A percentile compares a stretch with the other conserved stretches of the same genome.
Evolutionary conservation across 2,888 invertebrate genomes (phyloP).

Genomic region (Hydraecia micacea): DNA sequence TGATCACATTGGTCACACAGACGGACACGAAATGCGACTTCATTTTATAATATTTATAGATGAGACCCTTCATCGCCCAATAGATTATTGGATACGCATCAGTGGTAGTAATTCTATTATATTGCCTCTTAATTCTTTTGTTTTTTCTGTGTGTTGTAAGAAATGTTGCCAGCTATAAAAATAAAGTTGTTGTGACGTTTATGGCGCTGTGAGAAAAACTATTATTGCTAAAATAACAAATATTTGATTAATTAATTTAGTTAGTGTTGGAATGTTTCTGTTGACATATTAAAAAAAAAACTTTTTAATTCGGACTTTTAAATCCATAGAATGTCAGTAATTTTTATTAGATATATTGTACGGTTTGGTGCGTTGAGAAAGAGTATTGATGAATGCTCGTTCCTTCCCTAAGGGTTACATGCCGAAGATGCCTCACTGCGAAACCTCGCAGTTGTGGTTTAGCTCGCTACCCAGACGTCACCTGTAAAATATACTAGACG

Average conservation of each 20-base stretch:
- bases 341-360: no score
- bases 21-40: not conserved
- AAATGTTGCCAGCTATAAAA: slow-evolving; percentile 13
- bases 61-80: slow-evolving; percentile 18
- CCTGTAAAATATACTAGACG: no score
- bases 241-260: no score
- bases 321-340: no score
- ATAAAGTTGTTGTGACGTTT: not conserved
- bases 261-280: not conserved
- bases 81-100: slow-evolving; percentile 36
- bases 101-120: slow-evolving; percentile 7
- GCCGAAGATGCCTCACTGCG: no score
- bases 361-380: not conserved
- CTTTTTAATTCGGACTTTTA: no score
- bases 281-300: no score
- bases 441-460: no score
- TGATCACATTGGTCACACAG: not conserved
- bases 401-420: no score
- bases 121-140: slow-evolving; percentile 33
- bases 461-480: no score
- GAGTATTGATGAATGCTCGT: not conserved
- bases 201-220: not conserved
- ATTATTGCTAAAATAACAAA: not conserved
- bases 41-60: not conserved
- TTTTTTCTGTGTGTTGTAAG: slow-evolving; percentile 6